Evolutionary conservation across 1,140 invertebrate species (phyloP), one percentile per base, ranked within the genome.

Genomic region (Halyomorpha halys): DNA sequence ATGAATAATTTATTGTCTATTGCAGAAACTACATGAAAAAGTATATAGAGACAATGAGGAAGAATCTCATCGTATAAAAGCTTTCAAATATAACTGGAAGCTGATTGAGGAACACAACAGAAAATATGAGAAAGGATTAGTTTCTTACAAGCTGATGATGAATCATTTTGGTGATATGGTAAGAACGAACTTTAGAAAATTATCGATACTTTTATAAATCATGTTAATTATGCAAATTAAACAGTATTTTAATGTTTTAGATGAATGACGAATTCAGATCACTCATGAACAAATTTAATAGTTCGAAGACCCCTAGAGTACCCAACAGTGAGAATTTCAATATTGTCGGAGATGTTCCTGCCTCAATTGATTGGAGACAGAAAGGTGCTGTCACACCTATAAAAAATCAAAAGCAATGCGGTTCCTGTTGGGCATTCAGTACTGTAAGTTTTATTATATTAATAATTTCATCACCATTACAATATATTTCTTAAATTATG

Each of bases 341-440:
- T 49, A 14, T 21, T n/a, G n/a, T 21, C 6, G n/a, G n/a, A 11
- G 21, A 49, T 49, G 47, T 13, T 3, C 47, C 47, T 49, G 47
- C 6, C n/a, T 49, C 47, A 19, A 21, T 49, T n/a, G 47, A 49
- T 18, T 49, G 47, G 47, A 49, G 47, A 49, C 5, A 1, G 2
- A 49, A 49, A 49, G 47, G 47, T 19, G 47, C 47, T n/a, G 47
- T 49, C 47, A 49, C 84, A 21, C 74, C 76, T 1, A 80, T 89
- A 13, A 86, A 87, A 71, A 79, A 84, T 70, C 85, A 87, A 73
- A 80, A 78, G 34, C 74, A 77, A 66, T 89, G 85, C 73, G 86
- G 85, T 51, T 81, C 80, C 3, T 49, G 47, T 49, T 49, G 47
- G 47, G 47, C 47, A n/a, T 49, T 49, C 16, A 49, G 47, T 21